Conservation (phyloP, 2,888 invertebrate genomes). For the Didymodactylos carnosus region DNA sequence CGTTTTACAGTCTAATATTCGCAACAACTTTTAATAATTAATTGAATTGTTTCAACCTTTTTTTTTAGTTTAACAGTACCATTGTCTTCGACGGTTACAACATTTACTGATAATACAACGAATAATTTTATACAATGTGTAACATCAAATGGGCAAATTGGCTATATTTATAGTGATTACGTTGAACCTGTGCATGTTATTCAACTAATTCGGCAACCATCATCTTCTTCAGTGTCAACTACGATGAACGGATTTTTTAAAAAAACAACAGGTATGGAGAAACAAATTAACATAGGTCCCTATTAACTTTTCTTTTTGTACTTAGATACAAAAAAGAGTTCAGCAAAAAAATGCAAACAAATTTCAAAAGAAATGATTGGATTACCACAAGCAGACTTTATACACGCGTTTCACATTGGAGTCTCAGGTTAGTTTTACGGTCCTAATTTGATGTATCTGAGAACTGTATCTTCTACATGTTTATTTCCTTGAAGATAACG, state of each 20-base stretch:
- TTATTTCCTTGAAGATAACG: too few relatives aligned
- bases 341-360: not conserved
- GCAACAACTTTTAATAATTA: too few relatives aligned
- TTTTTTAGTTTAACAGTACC: too few relatives aligned
- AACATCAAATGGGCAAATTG: not conserved
- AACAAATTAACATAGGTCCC: too few relatives aligned
- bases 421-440: not conserved
- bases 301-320: not conserved
- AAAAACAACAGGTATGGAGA: not conserved
- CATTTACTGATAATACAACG: too few relatives aligned
- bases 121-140: not conserved
- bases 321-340: not conserved
- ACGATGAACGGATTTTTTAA: not conserved
- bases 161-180: not conserved
- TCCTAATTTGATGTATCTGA: too few relatives aligned
- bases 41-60: too few relatives aligned
- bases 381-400: not conserved
- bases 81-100: too few relatives aligned
- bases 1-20: too few relatives aligned
- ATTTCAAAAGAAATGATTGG: not conserved
- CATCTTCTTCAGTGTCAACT: not conserved
- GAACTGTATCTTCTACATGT: too few relatives aligned
- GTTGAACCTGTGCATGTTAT: slow-evolving; percentile 1
- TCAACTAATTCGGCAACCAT: too few relatives aligned
- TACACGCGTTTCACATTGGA: not conserved